These are phyloP conservation scores for Amphiprion ocellaris DNA, from an alignment of 2,113 vertebrate species.

Conservation along the genomic window DNA sequence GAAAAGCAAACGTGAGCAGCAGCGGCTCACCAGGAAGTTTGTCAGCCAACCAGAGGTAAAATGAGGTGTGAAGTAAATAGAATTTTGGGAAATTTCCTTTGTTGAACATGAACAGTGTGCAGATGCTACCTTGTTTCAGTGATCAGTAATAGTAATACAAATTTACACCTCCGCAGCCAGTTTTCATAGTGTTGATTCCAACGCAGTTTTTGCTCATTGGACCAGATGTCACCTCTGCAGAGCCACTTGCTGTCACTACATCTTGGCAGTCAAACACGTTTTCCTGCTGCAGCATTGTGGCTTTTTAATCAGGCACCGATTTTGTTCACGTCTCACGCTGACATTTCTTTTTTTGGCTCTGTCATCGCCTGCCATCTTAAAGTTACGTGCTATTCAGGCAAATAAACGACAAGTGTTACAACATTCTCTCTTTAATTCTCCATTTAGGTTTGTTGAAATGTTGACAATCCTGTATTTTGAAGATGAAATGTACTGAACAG, in stretches of 20 bases:
- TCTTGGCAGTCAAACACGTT: background rate
- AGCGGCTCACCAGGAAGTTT: background rate
- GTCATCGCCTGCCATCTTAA: background rate
- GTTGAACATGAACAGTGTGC: background rate
- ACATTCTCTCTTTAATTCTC: background rate
- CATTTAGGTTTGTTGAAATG: background rate
- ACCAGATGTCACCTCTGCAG: background rate
- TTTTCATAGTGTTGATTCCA: background rate
- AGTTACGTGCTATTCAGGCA: background rate
- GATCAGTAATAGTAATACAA: background rate
- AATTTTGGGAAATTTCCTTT: background rate
- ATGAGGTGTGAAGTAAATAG: conserved; percentile 8
- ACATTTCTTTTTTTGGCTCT: background rate
- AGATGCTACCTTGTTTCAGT: conserved; percentile 5
- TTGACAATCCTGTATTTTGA: conserved; percentile 31
- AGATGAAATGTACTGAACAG: conserved; percentile 41
- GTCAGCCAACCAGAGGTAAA: conserved; percentile 4
- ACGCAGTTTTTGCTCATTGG: background rate
- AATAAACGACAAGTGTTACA: background rate
- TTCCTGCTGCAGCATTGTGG: background rate
- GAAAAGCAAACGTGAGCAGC: background rate
- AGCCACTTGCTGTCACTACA: background rate
- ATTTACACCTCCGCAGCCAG: conserved; percentile 5
- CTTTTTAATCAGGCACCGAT: background rate
- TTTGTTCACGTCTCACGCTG: background rate